phyloP scores from a whole-genome alignment of 2,797 vertebrate genomes.

The Taenioides sp. region DNA sequence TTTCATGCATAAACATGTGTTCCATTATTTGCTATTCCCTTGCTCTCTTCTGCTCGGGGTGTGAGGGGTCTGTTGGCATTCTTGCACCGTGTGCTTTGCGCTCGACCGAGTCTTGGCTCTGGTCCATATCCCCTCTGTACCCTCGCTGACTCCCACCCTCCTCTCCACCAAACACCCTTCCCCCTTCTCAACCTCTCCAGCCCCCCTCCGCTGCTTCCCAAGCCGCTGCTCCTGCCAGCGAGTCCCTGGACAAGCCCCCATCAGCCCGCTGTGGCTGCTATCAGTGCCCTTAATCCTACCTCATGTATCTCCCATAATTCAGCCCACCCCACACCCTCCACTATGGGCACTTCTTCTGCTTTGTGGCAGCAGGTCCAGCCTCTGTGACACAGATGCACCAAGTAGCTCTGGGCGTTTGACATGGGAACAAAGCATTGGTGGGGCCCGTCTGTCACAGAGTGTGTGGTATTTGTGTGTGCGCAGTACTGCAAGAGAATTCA shows the following conservation, averaged over 20 bases:
- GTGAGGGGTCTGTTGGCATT: constrained; percentile 72
- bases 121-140: constrained; percentile 72
- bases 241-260: constrained; percentile 34
- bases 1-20: constrained; percentile 26
- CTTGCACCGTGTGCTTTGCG: constrained; percentile 73
- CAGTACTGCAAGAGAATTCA: constrained; percentile 13
- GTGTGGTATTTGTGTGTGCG: constrained; percentile 28
- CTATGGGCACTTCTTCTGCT: constrained; percentile 23
- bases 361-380: constrained; percentile 77
- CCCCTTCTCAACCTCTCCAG: constrained; percentile 50
- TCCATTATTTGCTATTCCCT: constrained; percentile 14
- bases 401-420: constrained; percentile 64
- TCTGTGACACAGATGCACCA: constrained; percentile 68
- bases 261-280: constrained; percentile 40
- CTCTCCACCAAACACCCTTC: constrained; percentile 38
- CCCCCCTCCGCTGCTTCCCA: constrained; percentile 52
- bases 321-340: constrained; percentile 16
- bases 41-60: constrained; percentile 32
- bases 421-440: constrained; percentile 70
- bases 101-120: constrained; percentile 67
- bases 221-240: constrained; percentile 48
- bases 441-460: constrained; percentile 63
- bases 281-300: constrained; percentile 55
- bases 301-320: constrained; percentile 46
- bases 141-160: constrained; percentile 58